Conservation (phyloP, 2,888 invertebrate species). For the Platynereis dumerilii region DNA sequence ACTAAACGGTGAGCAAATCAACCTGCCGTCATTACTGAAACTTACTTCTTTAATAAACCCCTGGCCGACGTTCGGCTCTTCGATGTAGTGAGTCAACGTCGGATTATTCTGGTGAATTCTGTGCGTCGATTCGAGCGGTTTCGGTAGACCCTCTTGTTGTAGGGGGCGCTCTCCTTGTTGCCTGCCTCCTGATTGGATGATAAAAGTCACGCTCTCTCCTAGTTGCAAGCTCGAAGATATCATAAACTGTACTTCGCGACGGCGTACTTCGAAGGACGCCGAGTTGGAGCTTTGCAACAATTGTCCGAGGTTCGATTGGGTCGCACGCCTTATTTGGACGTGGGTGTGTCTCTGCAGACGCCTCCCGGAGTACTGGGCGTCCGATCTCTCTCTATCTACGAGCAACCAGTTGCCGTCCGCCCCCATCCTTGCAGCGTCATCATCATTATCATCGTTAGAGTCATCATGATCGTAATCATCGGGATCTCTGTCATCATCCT, state of each 20-base stretch:
- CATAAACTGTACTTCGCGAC: too few species aligned
- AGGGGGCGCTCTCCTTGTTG: constrained; percentile 14
- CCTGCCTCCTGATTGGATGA: constrained; percentile 6
- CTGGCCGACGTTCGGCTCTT: constrained; percentile 87
- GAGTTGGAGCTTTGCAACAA: too few species aligned
- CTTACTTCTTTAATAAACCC: constrained; percentile 93
- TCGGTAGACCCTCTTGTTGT: neutral
- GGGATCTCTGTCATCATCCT: neutral
- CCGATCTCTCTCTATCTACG: too few species aligned
- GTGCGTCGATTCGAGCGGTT: neutral
- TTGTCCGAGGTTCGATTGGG: too few species aligned
- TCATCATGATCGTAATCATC: constrained; percentile 11
- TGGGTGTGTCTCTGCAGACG: too few species aligned
- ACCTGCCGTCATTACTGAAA: constrained; percentile 86
- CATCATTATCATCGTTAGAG: too few species aligned
- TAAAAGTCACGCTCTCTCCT: constrained; percentile 6
- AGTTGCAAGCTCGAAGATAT: too few species aligned
- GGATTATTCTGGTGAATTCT: constrained; percentile 74
- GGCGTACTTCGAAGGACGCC: too few species aligned
- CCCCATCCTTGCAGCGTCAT: too few species aligned
- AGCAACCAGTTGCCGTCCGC: too few species aligned
- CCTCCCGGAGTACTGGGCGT: too few species aligned
- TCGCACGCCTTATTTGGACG: too few species aligned
- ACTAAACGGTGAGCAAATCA: constrained; percentile 89
- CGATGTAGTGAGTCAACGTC: constrained; percentile 80